Evolutionary conservation across 2,888 invertebrate species (phyloP).

Genomic region (Epsilonema sp.): DNA sequence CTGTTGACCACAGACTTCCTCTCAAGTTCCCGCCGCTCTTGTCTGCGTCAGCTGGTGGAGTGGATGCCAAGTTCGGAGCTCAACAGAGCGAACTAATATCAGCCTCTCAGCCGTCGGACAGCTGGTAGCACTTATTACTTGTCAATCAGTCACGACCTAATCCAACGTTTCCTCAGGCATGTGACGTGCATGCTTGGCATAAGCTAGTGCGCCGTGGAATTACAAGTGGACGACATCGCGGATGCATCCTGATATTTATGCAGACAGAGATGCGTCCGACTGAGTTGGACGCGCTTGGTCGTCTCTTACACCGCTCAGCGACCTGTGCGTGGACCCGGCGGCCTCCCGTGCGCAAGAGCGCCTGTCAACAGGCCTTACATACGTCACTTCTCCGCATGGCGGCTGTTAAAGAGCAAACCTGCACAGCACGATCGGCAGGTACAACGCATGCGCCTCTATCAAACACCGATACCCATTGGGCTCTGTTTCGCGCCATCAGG

Average conservation of each 20-base stretch:
- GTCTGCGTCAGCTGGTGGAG: conserved; percentile 45
- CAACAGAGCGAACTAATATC: conserved; percentile 93
- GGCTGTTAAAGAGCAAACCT: conserved; percentile 68
- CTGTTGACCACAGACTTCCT: conserved; percentile 80
- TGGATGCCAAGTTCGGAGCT: conserved; percentile 85
- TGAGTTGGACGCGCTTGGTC: conserved; percentile 20
- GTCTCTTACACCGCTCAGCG: conserved; percentile 30
- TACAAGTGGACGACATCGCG: conserved; percentile 90
- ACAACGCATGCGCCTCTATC: too few species aligned
- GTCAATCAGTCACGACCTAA: too few species aligned
- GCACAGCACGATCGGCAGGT: conserved; percentile 75
- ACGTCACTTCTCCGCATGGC: conserved; percentile 88
- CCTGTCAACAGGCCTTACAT: conserved; percentile 88
- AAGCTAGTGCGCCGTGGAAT: background rate
- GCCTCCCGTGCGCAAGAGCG: conserved; percentile 73
- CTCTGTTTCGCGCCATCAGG: too few species aligned
- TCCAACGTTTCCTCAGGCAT: too few species aligned
- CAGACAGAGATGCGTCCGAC: conserved; percentile 32
- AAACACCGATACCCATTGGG: too few species aligned
- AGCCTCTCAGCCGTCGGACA: conserved; percentile 86
- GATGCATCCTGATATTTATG: conserved; percentile 87
- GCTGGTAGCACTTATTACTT: too few species aligned
- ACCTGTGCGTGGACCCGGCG: conserved; percentile 74
- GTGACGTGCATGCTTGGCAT: background rate
- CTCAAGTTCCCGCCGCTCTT: conserved; percentile 71